Percentiles rank a stretch among this genome's conserved stretches.
These are phyloP conservation scores for Hypotaenidia philippensis DNA, from an alignment of 2,797 vertebrate genomes.

Conservation along the genomic window DNA sequence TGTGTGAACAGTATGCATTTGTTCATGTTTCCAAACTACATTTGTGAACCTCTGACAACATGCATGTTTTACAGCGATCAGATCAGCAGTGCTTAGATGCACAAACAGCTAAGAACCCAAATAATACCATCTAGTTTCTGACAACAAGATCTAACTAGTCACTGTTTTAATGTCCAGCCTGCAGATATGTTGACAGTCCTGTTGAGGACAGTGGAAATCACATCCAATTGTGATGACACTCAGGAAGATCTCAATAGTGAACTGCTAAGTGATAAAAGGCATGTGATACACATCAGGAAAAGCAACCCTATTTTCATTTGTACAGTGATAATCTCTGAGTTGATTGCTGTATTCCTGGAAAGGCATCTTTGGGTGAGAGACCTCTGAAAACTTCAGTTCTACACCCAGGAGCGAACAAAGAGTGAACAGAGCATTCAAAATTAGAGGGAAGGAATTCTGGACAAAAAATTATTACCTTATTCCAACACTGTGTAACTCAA, in stretches of 20 bases:
- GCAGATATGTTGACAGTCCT: not conserved
- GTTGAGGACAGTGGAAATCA: not conserved
- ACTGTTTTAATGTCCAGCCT: not conserved
- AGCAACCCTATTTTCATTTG: not conserved
- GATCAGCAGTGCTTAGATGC: not conserved
- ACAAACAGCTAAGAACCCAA: not conserved
- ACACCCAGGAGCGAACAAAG: not conserved
- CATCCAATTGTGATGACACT: not conserved
- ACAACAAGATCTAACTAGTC: not conserved
- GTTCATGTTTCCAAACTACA: not conserved
- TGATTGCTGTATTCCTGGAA: not conserved
- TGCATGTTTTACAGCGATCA: not conserved
- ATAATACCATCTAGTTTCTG: not conserved
- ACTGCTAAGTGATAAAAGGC: not conserved
- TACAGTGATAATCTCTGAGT: not conserved
- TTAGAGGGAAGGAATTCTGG: not conserved
- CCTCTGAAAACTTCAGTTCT: not conserved
- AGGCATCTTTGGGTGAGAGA: not conserved
- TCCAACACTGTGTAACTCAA: not conserved
- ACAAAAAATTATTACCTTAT: not conserved
- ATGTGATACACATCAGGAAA: not conserved
- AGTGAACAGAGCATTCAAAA: not conserved
- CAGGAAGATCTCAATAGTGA: not conserved
- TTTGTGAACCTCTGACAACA: not conserved
- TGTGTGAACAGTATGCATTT: not conserved